Base-by-base conservation (phyloP, 2,888 invertebrate genomes). In the Nasonovia ribisnigri region DNA sequence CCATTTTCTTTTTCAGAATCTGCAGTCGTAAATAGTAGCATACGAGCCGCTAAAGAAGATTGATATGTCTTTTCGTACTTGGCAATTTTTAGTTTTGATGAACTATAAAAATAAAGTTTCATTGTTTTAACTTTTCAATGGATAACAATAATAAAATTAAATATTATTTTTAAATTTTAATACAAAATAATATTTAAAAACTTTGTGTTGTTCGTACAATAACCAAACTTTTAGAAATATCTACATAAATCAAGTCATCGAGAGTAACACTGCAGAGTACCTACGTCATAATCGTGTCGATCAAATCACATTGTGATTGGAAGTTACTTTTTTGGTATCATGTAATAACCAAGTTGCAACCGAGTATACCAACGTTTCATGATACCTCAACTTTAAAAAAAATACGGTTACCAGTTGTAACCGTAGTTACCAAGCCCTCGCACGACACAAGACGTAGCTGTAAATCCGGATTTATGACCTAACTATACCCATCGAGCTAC, bases 61-160 rank as follows among this genome's bases (percentile, higher is more conserved):
- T 90, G 84, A 48, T 93, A 93, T 13, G 93, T 67, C 51, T 93
- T 93, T 90, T 93, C 90, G 48, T 93, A 93, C 8, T 90, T 93
- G 48, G 93, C 93, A 29, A 93, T 93, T 93, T 90, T 60, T 43
- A 93, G 51, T 67, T 67, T 90, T 29, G 90, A 86, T 6, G 36
- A 42, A 60, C 93, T 93, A 86, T 20, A 90, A 93, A 86, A 57
- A 46, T 51, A 86, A 77, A 54, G 13, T 51, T 6, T n/a, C 43
- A 26, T 60, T 36, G 36, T 46, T n/a, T 84, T n/a, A n/a, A 84
- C 43, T 46, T 20, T n/a, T n/a, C 89, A 46, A 36, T 29, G 4
- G 43, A 86, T 16, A 84, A 4, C 5, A n/a, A 36, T 24, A 24
- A 24, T 42, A 42, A 54, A 88, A 88, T 36, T 4, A 54, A 2